Evolutionary conservation across 2,113 vertebrate genomes (phyloP), one percentile per base, ranked within the genome.

Genomic region (Platycercus adscitus): DNA sequence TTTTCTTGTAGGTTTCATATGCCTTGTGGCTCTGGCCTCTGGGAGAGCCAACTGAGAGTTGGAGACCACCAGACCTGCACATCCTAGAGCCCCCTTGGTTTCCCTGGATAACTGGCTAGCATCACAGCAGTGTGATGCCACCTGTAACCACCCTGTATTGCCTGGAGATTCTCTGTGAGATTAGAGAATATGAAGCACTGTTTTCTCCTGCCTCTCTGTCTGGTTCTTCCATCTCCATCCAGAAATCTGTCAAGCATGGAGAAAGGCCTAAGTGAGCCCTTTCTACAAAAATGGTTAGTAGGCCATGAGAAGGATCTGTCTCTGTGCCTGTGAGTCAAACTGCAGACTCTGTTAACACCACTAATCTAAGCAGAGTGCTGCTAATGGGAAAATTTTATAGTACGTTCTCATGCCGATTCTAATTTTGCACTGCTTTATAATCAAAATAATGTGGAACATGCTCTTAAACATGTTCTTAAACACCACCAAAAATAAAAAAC

Each of bases 1-100:
- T 73, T 73, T 83, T 18, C 33, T 31, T 44, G 28, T 20, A 66
- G 13, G 28, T 64, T 26, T 81, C 3, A 0, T 2, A 6, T 24
- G 13, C 55, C 13, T 26, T 81, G 20, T 33, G 10, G 35, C 41
- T 49, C 23, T 60, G 33, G 17, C 7, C 14, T 29, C 31, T 53
- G n/a, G 12, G 11, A 73, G 29, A 33, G 6, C 39, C 60, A 50
- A 1, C 25, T 63, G 31, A 44, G 46, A 21, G 31, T 7, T 0
- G 0, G 65, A 70, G 43, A 19, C 9, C 10, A 28, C 61, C 14
- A 10, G 35, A 71, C 26, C 61, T 75, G 50, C 20, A 43, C 11
- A 41, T 28, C 13, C 8, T 7, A 2, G 31, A n/a, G 33, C 17
- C 12, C 7, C 8, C 29, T 52, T 26, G 33, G 13, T 37, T 76